Base-by-base conservation (phyloP, 2,888 invertebrate species). In the Ectemnius cavifrons region DNA sequence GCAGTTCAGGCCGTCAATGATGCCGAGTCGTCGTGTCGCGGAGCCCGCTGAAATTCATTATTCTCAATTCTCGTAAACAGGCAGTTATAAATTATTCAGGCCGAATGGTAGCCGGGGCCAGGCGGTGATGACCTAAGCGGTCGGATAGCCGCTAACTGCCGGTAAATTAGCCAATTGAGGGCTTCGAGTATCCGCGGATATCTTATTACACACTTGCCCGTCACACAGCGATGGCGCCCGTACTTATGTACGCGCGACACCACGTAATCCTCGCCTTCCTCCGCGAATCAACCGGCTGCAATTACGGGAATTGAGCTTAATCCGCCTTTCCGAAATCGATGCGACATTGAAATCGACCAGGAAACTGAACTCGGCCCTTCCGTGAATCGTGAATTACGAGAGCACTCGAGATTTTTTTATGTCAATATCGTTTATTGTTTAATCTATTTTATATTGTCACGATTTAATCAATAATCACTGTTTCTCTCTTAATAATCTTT, bases 171-270 rank as follows among this genome's bases (percentile, higher is more conserved):
- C 90, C 91, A 91, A 91, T 91, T 91, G 91, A 91, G 91, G 90
- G 89, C 91, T 90, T 91, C 90, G 91, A 91, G 90, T 91, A 90
- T 91, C 91, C 91, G 91, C 91, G 90, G 91, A 91, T 91, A 91
- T 91, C 91, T 90, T 90, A 91, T 91, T 91, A 91, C 91, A 90
- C 87, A 88, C 89, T 88, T 87, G 87, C 85, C 85, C 82, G 85
- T 81, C 65, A 81, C 37, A 37, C 84, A 81, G 78, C 85, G 82
- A 87, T 88, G 86, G 88, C 88, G 88, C 88, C 87, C 87, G 87
- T 81, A 61, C 72, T 82, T 84, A 79, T 85, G 82, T 83, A 82
- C 82, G 77, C 71, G 52, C 16, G 52, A 16, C 52, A 16, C 14
- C 75, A 83, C 82, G 78, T 81, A 82, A 83, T 85, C 81, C 82